Evolutionary conservation across 2,797 vertebrate species (phyloP), one percentile per base, ranked within the genome.

Genomic region (Chaenodraco wilsoni): DNA sequence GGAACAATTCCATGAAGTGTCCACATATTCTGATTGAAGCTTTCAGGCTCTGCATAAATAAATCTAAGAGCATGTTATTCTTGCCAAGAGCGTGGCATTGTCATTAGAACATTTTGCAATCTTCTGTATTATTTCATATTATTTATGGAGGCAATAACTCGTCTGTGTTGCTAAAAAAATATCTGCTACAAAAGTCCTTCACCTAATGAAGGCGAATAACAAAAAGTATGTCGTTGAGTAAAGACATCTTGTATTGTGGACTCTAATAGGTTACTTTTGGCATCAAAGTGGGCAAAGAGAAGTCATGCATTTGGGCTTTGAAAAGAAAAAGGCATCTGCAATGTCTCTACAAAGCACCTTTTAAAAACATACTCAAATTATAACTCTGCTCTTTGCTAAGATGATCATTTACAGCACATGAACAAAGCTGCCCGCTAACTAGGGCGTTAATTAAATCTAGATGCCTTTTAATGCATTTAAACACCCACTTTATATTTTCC

Each of bases 401-500:
- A 91, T 91, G 90, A 94, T 94, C 89, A 93, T 95, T 93, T 92
- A 90, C 91, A 93, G 86, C 81, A 74, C 79, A 81, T 52, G 89
- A 88, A 94, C 91, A 95, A 95, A 94, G 92, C 90, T 83, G 78
- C 81, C 84, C 75, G 84, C 85, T 92, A 94, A 91, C 91, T 70
- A 78, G 81, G 87, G 76, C 89, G 89, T 91, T 95, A 94, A 95
- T 95, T 95, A 94, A 94, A 94, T 92, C 88, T 91, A 88, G 88
- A 91, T 84, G 88, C 90, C 85, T 91, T 93, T 94, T 93, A 93
- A 94, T 93, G 91, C 92, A 93, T 94, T 94, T 94, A 94, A 93
- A 91, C 91, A 90, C 91, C 91, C 92, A 93, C 92, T 95, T 95
- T 91, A 92, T 87, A 76, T 85, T 91, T 87, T 81, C 83, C 77